phyloP scores from a whole-genome alignment of 2,113 vertebrate genomes.

The Arizona elegans region DNA sequence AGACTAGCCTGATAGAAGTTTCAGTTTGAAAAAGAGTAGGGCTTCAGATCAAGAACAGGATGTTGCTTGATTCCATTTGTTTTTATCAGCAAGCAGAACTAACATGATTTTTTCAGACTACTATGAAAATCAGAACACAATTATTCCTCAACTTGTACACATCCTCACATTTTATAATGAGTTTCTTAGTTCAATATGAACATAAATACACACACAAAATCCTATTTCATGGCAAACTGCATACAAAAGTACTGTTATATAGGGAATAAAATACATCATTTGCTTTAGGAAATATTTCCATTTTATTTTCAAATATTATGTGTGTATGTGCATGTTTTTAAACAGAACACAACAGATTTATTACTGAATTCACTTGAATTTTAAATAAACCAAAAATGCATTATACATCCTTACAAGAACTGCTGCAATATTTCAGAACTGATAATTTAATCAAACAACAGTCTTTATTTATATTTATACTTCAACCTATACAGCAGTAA shows the following conservation, averaged over 20 bases:
- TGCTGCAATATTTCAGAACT: background rate
- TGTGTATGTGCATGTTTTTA: background rate
- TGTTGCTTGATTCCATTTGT: background rate
- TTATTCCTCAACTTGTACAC: background rate
- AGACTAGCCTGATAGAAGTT: background rate
- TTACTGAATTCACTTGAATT: background rate
- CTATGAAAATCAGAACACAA: background rate
- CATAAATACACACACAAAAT: background rate
- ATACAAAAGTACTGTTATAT: background rate
- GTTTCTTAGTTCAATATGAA: background rate
- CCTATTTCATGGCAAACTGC: background rate
- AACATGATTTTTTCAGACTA: background rate
- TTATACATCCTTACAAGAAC: background rate
- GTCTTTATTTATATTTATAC: background rate
- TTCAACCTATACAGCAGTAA: background rate
- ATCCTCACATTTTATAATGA: background rate
- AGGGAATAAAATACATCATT: background rate
- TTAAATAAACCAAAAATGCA: background rate
- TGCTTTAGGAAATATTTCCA: background rate
- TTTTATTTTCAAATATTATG: background rate
- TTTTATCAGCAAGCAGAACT: background rate
- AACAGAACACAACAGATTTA: background rate
- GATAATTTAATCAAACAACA: background rate
- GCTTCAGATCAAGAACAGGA: background rate
- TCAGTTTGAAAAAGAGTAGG: background rate